Percentiles rank a stretch among this genome's conserved stretches.
Conservation (phyloP, 2,888 invertebrate genomes). For the Leucophenga montana region DNA sequence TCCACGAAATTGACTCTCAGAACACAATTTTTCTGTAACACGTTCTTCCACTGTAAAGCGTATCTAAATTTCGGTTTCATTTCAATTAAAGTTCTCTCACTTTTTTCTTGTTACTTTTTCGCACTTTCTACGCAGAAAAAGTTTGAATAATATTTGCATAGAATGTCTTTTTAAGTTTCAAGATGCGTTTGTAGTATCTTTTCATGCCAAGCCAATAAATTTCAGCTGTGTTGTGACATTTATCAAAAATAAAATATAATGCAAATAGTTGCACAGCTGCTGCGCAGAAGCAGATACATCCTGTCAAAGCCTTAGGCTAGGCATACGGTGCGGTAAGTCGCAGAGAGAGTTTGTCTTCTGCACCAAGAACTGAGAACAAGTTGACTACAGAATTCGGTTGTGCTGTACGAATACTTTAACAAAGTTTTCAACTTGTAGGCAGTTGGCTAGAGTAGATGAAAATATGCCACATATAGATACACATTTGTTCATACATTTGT, state of each 20-base stretch:
- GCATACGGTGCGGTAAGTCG: conserved; percentile 32
- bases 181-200: no score
- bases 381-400: conserved; percentile 37
- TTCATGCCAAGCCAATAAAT: conserved; percentile 52
- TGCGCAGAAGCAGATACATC: not conserved
- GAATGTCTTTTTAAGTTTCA: conserved; percentile 26
- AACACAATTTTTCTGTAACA: no score
- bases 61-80: no score
- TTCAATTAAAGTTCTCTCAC: no score
- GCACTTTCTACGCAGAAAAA: no score
- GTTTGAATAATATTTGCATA: conserved; percentile 39
- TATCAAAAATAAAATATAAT: conserved; percentile 42
- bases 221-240: conserved; percentile 49
- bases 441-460: not conserved
- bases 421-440: conserved; percentile 22
- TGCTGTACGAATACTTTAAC: conserved; percentile 19
- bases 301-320: conserved; percentile 46
- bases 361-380: conserved; percentile 29
- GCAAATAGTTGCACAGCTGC: not conserved
- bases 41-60: no score
- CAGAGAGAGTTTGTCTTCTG: conserved; percentile 31
- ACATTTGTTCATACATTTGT: not conserved
- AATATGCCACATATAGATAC: conserved; percentile 8
- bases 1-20: no score
- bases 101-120: no score